Conservation (phyloP, 2,797 vertebrate genomes). For the Manis javanica region DNA sequence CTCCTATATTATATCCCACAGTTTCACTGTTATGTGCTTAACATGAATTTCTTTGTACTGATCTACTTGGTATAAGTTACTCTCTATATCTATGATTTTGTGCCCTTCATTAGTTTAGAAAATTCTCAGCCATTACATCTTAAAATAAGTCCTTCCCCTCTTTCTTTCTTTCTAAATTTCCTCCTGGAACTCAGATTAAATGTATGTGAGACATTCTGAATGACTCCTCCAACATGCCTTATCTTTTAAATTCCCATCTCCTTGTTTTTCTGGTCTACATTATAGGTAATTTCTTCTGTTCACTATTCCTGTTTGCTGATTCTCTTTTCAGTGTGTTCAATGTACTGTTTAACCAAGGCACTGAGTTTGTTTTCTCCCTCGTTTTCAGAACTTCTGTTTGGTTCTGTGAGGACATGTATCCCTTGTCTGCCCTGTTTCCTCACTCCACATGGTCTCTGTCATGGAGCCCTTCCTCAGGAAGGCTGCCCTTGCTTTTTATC, state of each 20-base stretch:
- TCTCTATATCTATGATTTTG: neutral
- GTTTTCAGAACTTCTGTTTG: neutral
- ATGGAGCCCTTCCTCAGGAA: neutral
- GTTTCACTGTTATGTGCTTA: neutral
- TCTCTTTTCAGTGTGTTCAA: neutral
- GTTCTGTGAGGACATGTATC: neutral
- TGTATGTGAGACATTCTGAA: neutral
- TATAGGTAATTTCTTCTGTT: neutral
- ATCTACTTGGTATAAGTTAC: neutral
- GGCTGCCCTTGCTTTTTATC: neutral
- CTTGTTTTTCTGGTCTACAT: neutral
- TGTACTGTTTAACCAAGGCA: neutral
- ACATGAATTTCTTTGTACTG: neutral
- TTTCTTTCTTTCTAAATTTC: neutral
- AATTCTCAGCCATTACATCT: neutral
- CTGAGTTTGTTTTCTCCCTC: neutral
- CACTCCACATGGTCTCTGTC: rapidly evolving
- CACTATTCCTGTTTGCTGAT: neutral
- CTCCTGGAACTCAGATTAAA: neutral
- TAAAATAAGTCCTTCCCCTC: neutral
- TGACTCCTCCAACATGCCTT: neutral
- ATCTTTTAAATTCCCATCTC: neutral
- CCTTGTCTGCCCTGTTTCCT: neutral
- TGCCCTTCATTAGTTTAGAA: neutral
- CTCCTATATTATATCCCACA: neutral